Evolutionary conservation across 2,113 vertebrate genomes (phyloP), one percentile per base, ranked within the genome.

Genomic region (Burhinus bistriatus): DNA sequence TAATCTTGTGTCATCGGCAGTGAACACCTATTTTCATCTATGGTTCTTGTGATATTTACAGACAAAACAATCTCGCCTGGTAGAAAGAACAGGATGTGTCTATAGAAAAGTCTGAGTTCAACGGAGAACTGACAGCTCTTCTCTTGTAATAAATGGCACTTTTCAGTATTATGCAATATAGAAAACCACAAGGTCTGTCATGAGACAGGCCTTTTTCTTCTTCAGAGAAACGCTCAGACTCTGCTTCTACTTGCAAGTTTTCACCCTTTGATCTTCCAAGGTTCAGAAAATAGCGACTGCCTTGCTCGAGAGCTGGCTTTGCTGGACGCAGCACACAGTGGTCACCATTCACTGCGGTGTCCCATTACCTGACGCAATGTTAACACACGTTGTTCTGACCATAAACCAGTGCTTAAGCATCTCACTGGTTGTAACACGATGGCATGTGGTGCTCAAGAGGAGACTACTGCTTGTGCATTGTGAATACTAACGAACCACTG

Each of bases 141-240:
- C n/a, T 58, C 44, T 58, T 9, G 55, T 47, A 30, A 88, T 23
- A 68, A 82, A 88, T 14, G 62, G 8, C 47, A 16, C 12, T 64
- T 83, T 42, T 49, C 76, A 32, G 30, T 20, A 7, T 89, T 86
- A 47, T 1, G 19, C 83, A 97, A 90, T 9, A 54, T 1, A 42
- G 66, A 42, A 95, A 94, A 86, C 57, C 62, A 52, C 91, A 83
- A 76, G 32, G 52, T 92, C 88, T 91, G 40, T 78, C 70, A 55
- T 36, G 47, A 85, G 45, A 13, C 19, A 87, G 51, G 78, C 19
- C 9, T 64, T 38, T 36, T 49, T 88, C 61, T 55, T 68, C 59
- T 51, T 64, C 61, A 54, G 44, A 69, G 14, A 92, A 88, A 19
- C 2, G 1, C 58, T 88, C 65, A 66, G 47, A 19, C 12, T 54